Evolutionary conservation across 2,797 vertebrate species (phyloP), one percentile per base, ranked within the genome.

Genomic region (Lepidocolaptes lacrymiger): DNA sequence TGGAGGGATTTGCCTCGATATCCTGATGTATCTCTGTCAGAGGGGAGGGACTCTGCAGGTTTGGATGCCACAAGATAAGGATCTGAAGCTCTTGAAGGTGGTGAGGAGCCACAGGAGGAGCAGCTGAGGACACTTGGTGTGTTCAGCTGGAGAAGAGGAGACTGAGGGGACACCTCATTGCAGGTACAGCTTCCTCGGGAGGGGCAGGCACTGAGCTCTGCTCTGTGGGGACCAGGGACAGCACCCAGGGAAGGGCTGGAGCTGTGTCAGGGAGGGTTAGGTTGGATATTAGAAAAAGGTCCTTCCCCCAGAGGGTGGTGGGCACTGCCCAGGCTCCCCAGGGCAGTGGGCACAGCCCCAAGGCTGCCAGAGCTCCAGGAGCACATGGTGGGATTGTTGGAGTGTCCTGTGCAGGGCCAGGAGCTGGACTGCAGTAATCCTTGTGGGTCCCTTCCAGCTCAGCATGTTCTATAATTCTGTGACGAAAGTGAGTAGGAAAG

Each of bases 371-470:
- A 68, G 36, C 18, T 76, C 37, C 4, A 39, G 43, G 36, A 51
- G 6, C 0, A 0, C 12, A 9, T 30, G 16, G 7, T 10, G 9
- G 2, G 4, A 44, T 51, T 64, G 17, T 34, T 64, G 17, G n/a
- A 24, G 17, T 51, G 15, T 43, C 10, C 41, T 75, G 16, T 76
- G 64, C 28, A 51, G 51, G 37, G 24, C 51, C 44, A 39, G 58
- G 56, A 83, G 28, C 13, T 71, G 43, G n/a, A 30, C 37, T 76
- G 34, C 3, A 3, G 3, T 68, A 36, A 30, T 76, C 19, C 21
- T 39, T 32, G 24, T 71, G 21, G 15, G 4, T 52, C 18, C 8
- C 18, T 64, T 55, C 21, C 37, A 52, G 12, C 10, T 58, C 26
- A 34, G 58, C 24, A 71, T 39, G 16, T 59, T 58, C 58, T 51